Conservation (phyloP, 2,113 vertebrate species). For the Dolichotis patagonum region DNA sequence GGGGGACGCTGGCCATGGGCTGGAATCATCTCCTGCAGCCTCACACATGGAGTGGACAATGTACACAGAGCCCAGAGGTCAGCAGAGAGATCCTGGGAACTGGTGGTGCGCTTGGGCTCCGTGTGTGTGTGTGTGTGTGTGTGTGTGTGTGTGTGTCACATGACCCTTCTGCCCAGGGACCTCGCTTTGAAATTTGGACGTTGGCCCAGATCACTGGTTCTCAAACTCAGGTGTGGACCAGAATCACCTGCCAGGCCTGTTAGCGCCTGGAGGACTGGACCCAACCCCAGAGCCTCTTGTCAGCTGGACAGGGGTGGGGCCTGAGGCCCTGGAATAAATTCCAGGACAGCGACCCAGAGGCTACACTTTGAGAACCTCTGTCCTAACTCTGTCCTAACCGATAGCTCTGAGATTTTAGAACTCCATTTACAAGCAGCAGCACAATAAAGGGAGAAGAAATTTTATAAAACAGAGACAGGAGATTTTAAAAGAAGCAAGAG, state of each 20-base stretch:
- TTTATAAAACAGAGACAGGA: neutral
- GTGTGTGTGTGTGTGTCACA: accelerated
- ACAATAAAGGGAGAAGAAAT: neutral
- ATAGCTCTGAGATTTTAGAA: neutral
- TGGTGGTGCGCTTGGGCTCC: neutral
- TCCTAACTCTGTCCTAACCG: neutral
- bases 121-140: too few relatives aligned
- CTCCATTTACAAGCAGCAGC: neutral
- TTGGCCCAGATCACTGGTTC: neutral
- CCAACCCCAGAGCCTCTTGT: neutral
- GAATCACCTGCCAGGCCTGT: neutral
- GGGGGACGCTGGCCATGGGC: accelerated
- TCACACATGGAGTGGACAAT: neutral
- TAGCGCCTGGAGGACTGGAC: neutral
- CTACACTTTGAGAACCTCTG: neutral
- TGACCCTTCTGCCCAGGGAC: neutral
- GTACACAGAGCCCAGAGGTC: neutral
- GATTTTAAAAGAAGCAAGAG: neutral
- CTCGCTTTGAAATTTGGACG: neutral
- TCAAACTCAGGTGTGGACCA: neutral
- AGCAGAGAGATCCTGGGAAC: neutral
- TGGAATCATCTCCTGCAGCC: neutral
- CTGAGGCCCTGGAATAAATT: neutral
- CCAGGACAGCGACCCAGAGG: too few relatives aligned
- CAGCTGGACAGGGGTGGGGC: neutral